Conservation (phyloP, 2,888 invertebrate genomes). For the Gibbula magus region DNA sequence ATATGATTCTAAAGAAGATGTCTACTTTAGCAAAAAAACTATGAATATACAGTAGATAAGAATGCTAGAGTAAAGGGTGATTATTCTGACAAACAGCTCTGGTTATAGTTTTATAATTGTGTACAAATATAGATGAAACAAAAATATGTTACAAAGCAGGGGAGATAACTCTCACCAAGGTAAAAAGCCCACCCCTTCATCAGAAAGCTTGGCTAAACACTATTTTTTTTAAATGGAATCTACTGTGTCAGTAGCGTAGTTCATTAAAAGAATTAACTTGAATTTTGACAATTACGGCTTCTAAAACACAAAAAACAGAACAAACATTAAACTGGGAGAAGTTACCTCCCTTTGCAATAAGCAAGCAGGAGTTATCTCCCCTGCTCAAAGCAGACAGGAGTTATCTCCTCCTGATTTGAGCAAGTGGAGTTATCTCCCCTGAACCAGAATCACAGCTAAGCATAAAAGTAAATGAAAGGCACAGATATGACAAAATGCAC, state of each 20-base stretch:
- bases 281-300: too few relatives aligned
- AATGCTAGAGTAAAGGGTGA: too few relatives aligned
- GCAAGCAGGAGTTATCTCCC: slow-evolving; percentile 15
- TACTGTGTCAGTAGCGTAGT: too few relatives aligned
- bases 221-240: background rate
- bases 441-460: slow-evolving; percentile 9
- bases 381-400: slow-evolving; percentile 2
- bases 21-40: too few relatives aligned
- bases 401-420: background rate
- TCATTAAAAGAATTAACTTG: too few relatives aligned
- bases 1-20: too few relatives aligned
- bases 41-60: too few relatives aligned
- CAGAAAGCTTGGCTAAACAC: background rate
- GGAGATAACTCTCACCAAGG: slow-evolving; percentile 22
- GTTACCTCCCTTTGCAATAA: slow-evolving; percentile 4
- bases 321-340: background rate
- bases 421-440: slow-evolving; percentile 8
- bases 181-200: background rate
- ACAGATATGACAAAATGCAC: background rate
- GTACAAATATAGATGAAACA: background rate
- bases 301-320: background rate
- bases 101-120: too few relatives aligned
- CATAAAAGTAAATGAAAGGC: background rate
- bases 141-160: slow-evolving; percentile 18
- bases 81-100: too few relatives aligned